Conservation (phyloP, 2,113 vertebrate species). For the Pseudolaguvia tuberculata region DNA sequence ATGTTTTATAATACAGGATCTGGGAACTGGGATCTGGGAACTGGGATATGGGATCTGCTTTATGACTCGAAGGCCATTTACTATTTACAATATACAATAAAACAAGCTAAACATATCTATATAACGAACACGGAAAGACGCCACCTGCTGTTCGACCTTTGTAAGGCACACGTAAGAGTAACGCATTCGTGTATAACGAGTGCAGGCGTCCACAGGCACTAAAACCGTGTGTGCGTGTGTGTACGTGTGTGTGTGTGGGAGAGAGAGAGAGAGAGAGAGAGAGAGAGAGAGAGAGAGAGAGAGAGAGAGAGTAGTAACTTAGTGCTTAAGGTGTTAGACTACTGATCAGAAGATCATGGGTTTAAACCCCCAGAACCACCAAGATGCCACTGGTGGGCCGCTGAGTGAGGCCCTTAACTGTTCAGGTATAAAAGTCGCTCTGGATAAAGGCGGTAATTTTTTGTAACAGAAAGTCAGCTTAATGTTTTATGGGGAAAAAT, state of each 20-base stretch:
- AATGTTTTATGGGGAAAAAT: too few species aligned
- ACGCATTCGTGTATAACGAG: conserved; percentile 4
- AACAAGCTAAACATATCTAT: conserved; percentile 45
- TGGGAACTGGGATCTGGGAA: too few species aligned
- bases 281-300: too few species aligned
- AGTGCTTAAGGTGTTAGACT: too few species aligned
- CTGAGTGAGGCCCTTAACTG: too few species aligned
- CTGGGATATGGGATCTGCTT: conserved; percentile 48
- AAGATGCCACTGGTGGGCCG: too few species aligned
- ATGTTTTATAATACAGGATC: too few species aligned
- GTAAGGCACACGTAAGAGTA: conserved; percentile 26
- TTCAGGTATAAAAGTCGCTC: too few species aligned
- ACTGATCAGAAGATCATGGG: too few species aligned
- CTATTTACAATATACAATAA: conserved; percentile 70
- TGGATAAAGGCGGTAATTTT: conserved; percentile 54
- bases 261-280: fast-evolving
- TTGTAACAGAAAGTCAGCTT: conserved; percentile 61
- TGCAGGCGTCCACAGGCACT: not conserved
- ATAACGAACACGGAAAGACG: conserved; percentile 44
- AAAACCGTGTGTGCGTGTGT: not conserved
- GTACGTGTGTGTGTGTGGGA: too few species aligned
- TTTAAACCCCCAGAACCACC: too few species aligned
- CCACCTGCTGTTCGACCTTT: conserved; percentile 36
- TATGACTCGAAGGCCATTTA: conserved; percentile 62
- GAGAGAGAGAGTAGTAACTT: too few species aligned